Base-by-base conservation (phyloP, 2,797 vertebrate genomes). In the Liasis olivaceus region DNA sequence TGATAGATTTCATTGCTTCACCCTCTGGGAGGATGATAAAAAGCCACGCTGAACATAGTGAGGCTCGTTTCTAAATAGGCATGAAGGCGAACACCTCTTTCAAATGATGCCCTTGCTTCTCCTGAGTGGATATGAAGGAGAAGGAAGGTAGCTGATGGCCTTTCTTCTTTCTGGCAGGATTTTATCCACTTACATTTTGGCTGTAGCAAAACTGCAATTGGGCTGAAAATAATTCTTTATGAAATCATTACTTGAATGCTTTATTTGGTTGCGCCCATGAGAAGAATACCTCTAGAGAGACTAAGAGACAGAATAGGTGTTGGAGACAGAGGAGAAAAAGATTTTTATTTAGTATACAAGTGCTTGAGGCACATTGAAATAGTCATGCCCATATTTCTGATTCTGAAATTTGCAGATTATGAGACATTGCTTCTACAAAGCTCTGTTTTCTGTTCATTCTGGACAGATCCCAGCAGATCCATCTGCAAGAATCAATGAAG, bases 391-490 rank as follows among this genome's bases (percentile, higher is more conserved):
- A 0, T 47, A 81, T 47, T 81, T 81, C 72, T 81, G 72, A 81
- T 47, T 47, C 36, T 81, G 22, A 81, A 4, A 24, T 81, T 81
- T 81, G 36, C 20, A 81, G 72, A 81, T 81, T 77, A 77, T 22
- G 31, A 22, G 24, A 77, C 36, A 62, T 28, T 22, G 47, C 7
- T 15, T 15, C 7, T 24, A 17, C 42, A 54, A 42, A 13, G 15
- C 11, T 58, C 28, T 22, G 28, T 31, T 77, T 93, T 20, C 42
- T 87, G 89, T 24, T 64, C 42, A 1, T 56, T 91, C 31, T 85
- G 92, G 69, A 89, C 7, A 93, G 69, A 59, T 58, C 8, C n/a
- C 36, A 91, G 60, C 69, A 87, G n/a, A 85, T 15, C 26, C 91
- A 85, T 28, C 14, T 81, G 0, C 11, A 5, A 2, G 47, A 92